A percentile compares a stretch with the other conserved stretches of the same genome.
These are phyloP conservation scores for Myotis myotis DNA, from an alignment of 2,797 vertebrate species.

Conservation along the genomic window DNA sequence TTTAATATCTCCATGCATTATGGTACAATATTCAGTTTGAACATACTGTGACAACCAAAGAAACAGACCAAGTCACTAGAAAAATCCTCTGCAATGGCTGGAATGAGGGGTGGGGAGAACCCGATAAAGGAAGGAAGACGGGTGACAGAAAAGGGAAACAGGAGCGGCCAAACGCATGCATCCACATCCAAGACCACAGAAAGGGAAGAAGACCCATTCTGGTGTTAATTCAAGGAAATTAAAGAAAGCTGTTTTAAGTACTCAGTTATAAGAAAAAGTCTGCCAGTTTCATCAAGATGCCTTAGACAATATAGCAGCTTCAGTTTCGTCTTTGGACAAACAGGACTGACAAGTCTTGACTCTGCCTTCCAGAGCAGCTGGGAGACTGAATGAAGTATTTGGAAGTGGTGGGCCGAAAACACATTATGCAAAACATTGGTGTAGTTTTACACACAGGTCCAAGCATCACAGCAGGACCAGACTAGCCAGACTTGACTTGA, in stretches of 20 bases:
- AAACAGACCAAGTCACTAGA: conserved; percentile 7
- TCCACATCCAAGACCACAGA: conserved; percentile 37
- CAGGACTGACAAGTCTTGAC: not conserved
- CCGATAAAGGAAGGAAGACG: not conserved
- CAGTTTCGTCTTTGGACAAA: conserved; percentile 18
- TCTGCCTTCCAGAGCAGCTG: conserved; percentile 23
- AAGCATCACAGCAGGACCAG: not conserved
- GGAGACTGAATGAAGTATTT: not conserved
- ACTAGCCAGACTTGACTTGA: conserved; percentile 74
- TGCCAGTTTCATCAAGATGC: not conserved
- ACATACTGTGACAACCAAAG: not conserved
- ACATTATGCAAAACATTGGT: not conserved
- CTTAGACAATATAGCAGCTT: not conserved
- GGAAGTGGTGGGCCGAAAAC: not conserved
- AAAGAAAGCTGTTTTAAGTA: not conserved
- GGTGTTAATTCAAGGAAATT: conserved; percentile 70
- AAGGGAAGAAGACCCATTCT: conserved; percentile 48
- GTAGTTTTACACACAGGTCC: not conserved
- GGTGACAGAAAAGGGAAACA: conserved; percentile 3
- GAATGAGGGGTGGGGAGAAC: not conserved
- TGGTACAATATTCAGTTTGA: not conserved
- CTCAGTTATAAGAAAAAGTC: not conserved
- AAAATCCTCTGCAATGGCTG: conserved; percentile 30
- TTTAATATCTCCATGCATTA: conserved; percentile 6
- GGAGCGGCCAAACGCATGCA: conserved; percentile 60